Conservation (phyloP, 2,797 vertebrate genomes). For the Gephyroberyx darwinii region DNA sequence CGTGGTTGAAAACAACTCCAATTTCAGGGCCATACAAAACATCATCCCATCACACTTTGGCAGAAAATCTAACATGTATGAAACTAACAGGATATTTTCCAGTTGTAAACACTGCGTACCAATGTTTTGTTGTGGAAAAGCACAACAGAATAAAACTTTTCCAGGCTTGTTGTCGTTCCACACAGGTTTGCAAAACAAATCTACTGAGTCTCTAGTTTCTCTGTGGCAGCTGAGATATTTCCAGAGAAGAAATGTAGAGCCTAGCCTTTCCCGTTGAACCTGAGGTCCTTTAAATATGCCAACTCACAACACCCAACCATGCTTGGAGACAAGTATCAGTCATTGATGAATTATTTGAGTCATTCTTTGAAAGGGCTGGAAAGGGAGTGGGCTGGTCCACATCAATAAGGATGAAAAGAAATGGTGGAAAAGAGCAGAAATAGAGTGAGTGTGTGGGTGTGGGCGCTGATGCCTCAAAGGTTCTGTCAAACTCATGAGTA, state of each 20-base stretch:
- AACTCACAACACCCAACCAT: slow-evolving; percentile 21
- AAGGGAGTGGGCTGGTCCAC: slow-evolving; percentile 28
- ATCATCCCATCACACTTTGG: neutral
- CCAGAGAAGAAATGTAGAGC: neutral
- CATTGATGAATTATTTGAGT: slow-evolving; percentile 64
- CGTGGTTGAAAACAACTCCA: neutral
- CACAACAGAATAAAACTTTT: slow-evolving; percentile 12
- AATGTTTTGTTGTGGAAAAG: neutral
- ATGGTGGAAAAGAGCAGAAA: slow-evolving; percentile 23
- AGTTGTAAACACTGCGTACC: neutral
- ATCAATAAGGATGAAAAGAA: slow-evolving; percentile 50
- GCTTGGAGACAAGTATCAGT: slow-evolving; percentile 24
- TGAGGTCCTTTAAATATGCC: slow-evolving; percentile 44
- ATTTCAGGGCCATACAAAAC: neutral
- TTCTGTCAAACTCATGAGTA: slow-evolving; percentile 53
- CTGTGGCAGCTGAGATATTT: neutral
- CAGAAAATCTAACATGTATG: neutral
- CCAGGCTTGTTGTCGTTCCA: neutral
- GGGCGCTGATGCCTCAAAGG: slow-evolving; percentile 65
- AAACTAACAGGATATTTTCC: slow-evolving; percentile 2
- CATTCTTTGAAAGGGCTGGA: slow-evolving; percentile 45
- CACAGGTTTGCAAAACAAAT: neutral
- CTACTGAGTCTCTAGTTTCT: neutral
- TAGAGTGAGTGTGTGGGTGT: slow-evolving; percentile 29
- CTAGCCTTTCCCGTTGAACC: neutral